These are phyloP conservation scores for Heterotilapia buettikoferi DNA, from an alignment of 2,113 vertebrate genomes.

Conservation along the genomic window DNA sequence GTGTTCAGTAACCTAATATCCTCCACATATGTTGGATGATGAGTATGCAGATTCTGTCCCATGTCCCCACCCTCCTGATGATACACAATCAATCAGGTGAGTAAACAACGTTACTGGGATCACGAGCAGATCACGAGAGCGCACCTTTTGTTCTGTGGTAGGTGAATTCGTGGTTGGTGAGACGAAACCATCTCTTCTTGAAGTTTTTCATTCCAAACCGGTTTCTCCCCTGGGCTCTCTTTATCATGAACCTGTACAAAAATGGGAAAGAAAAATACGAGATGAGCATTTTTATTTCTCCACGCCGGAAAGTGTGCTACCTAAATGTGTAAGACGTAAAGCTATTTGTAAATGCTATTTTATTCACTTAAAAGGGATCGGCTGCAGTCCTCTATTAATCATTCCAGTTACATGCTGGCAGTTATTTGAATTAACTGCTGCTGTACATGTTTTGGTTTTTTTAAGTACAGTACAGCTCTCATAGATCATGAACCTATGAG, in stretches of 20 bases:
- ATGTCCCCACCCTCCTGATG: background rate
- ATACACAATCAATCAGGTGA: background rate
- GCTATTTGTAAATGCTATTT: background rate
- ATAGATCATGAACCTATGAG: conserved; percentile 28
- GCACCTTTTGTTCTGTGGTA: conserved; percentile 97
- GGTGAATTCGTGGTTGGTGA: conserved; percentile 96
- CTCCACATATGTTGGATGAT: conserved; percentile 17
- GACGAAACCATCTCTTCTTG: conserved; percentile 97
- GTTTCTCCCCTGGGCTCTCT: conserved; percentile 95
- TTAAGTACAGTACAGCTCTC: background rate
- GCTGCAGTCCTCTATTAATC: background rate
- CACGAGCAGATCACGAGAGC: background rate
- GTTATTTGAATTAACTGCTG: background rate
- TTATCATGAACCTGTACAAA: conserved; percentile 89
- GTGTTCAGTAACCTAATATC: conserved; percentile 13
- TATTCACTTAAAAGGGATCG: background rate
- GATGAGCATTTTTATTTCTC: background rate
- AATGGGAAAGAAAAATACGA: background rate
- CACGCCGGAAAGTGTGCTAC: background rate
- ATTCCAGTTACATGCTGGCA: conserved; percentile 7
- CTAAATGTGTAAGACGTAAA: background rate
- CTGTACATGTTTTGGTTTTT: background rate
- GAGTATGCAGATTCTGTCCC: background rate
- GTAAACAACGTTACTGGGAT: background rate
- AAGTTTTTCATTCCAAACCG: conserved; percentile 98